phyloP scores from a whole-genome alignment of 2,888 invertebrate genomes.

The Noctua janthe region DNA sequence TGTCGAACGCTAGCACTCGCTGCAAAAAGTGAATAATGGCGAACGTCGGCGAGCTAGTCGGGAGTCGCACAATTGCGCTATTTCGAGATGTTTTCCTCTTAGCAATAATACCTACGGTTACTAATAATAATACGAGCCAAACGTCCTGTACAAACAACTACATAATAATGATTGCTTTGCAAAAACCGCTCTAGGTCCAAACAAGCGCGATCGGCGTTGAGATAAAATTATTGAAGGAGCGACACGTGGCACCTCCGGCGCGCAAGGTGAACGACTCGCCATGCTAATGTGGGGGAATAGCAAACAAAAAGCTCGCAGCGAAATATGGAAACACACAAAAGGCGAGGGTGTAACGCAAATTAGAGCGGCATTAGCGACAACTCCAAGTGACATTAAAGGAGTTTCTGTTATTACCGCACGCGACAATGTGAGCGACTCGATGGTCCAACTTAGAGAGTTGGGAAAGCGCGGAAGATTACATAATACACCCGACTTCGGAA shows the following conservation, averaged over 20 bases:
- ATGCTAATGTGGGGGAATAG: constrained; percentile 71
- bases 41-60: constrained; percentile 72
- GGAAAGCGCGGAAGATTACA: constrained; percentile 78
- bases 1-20: constrained; percentile 73
- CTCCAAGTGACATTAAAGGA: constrained; percentile 78
- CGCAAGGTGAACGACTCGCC: constrained; percentile 81
- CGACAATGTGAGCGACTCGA: constrained; percentile 75
- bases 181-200: constrained; percentile 70
- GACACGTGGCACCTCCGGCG: constrained; percentile 75
- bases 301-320: constrained; percentile 72
- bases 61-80: constrained; percentile 82
- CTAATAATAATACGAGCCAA: constrained; percentile 78
- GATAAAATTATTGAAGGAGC: constrained; percentile 70
- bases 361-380: constrained; percentile 77
- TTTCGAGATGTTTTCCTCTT: constrained; percentile 87
- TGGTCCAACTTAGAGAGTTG: constrained; percentile 76
- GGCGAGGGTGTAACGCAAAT: constrained; percentile 75
- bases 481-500: constrained; percentile 75
- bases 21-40: constrained; percentile 86
- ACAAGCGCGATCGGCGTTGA: constrained; percentile 63
- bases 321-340: constrained; percentile 71
- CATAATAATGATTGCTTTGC: constrained; percentile 73
- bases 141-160: constrained; percentile 71
- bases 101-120: constrained; percentile 77
- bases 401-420: constrained; percentile 78